Evolutionary conservation across 2,797 vertebrate genomes (phyloP).

Genomic region (Brachymystax lenok): DNA sequence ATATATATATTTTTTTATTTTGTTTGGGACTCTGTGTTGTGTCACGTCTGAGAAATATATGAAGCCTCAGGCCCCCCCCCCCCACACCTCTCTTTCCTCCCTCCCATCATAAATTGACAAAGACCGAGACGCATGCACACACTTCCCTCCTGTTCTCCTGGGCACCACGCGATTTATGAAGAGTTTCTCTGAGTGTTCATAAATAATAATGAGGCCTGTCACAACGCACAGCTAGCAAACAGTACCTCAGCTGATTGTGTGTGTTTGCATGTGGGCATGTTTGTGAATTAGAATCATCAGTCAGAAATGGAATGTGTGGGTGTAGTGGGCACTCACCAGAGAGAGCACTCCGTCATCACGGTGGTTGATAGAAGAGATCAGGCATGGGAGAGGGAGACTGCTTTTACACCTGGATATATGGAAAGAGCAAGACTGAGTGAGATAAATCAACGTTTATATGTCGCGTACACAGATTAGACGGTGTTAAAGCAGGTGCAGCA

Average conservation of each 20-base stretch:
- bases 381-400: background rate
- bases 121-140: background rate
- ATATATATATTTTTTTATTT: conserved; percentile 26
- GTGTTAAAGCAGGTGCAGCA: no score
- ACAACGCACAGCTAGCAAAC: conserved; percentile 43
- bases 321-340: background rate
- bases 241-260: conserved; percentile 54
- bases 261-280: background rate
- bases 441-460: no score
- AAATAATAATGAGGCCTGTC: conserved; percentile 77
- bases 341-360: background rate
- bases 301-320: background rate
- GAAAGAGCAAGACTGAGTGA: background rate
- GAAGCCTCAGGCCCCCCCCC: conserved; percentile 40
- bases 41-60: conserved; percentile 50
- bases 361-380: background rate
- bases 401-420: background rate
- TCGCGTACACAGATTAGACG: no score
- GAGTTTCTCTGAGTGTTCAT: conserved; percentile 75
- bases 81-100: background rate
- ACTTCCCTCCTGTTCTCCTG: conserved; percentile 36
- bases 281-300: background rate
- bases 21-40: conserved; percentile 42
- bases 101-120: background rate
- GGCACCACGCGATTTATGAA: conserved; percentile 70